phyloP scores from a whole-genome alignment of 2,113 vertebrate species.

The Rutilus rutilus region DNA sequence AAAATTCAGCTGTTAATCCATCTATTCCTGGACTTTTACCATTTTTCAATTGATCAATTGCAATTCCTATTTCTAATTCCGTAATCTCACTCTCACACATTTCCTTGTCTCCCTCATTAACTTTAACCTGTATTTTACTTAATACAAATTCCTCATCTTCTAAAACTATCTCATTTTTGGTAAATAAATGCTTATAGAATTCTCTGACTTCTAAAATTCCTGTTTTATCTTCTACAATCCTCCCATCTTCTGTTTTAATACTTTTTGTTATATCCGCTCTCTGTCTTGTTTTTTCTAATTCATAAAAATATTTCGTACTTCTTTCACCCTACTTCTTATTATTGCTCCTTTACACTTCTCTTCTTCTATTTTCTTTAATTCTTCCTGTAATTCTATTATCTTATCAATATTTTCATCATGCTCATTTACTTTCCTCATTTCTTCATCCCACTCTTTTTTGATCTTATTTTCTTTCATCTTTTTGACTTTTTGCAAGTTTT shows the following conservation, averaged over 20 bases:
- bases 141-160: too few relatives aligned
- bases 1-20: not conserved
- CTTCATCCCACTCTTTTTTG: not conserved
- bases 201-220: too few relatives aligned
- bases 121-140: too few relatives aligned
- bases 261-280: not conserved
- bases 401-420: not conserved
- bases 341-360: slow-evolving; percentile 2
- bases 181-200: too few relatives aligned
- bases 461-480: not conserved
- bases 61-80: too few relatives aligned
- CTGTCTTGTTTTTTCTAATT: not conserved
- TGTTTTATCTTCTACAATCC: too few relatives aligned
- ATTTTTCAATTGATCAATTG: not conserved
- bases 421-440: not conserved
- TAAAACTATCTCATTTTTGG: too few relatives aligned
- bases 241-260: not conserved
- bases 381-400: not conserved
- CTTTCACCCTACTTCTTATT: not conserved
- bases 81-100: too few relatives aligned
- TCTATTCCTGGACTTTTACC: not conserved
- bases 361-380: not conserved
- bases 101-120: too few relatives aligned
- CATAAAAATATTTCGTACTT: not conserved
- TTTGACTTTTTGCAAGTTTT: not conserved